Evolutionary conservation across 2,797 vertebrate species (phyloP).

Genomic region (Chromobotia macracanthus): DNA sequence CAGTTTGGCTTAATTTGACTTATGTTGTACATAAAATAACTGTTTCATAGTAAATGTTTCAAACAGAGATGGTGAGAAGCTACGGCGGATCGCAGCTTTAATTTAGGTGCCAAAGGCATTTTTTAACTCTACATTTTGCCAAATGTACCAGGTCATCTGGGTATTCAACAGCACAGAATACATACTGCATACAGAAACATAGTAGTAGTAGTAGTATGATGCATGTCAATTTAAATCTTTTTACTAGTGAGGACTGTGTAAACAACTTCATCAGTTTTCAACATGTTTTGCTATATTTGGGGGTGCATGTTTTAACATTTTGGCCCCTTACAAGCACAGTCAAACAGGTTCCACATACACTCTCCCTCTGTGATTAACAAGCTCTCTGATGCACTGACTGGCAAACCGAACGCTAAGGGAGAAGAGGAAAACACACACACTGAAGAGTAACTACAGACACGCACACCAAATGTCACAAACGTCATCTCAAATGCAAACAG

Average conservation of each 20-base stretch:
- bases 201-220: neutral
- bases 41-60: no score
- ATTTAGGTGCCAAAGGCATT: no score
- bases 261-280: no score
- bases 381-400: constrained; percentile 67
- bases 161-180: constrained; percentile 18
- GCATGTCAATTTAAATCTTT: neutral
- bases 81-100: no score
- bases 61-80: no score
- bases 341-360: constrained; percentile 22
- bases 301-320: no score
- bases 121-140: constrained; percentile 29
- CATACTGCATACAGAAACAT: neutral
- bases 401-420: constrained; percentile 54
- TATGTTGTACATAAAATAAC: no score
- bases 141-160: constrained; percentile 16
- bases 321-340: no score
- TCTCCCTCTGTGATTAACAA: constrained; percentile 69
- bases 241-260: no score
- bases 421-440: constrained; percentile 47
- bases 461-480: constrained; percentile 36
- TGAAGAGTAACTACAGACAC: constrained; percentile 40
- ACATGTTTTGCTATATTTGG: no score
- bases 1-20: no score
- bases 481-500: constrained; percentile 30